phyloP scores from a whole-genome alignment of 1,140 invertebrate species.

The Nephila pilipes region DNA sequence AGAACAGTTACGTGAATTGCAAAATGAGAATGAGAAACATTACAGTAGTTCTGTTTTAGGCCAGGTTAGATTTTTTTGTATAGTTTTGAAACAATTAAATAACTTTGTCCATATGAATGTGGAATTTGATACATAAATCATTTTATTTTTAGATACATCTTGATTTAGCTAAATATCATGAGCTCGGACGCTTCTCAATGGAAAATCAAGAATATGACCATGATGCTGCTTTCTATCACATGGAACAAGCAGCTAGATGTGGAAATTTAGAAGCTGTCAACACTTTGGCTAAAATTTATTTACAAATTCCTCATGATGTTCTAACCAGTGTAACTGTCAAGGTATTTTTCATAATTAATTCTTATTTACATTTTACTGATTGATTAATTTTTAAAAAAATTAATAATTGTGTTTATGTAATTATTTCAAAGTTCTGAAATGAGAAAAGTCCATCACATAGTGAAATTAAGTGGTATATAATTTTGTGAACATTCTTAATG shows the following conservation, averaged over 20 bases:
- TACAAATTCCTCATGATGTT: conserved; percentile 83
- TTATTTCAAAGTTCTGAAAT: neutral
- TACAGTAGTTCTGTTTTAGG: conserved; percentile 82
- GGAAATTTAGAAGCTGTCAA: conserved; percentile 83
- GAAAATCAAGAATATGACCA: conserved; percentile 82
- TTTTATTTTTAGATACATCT: conserved; percentile 83
- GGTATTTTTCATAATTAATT: conserved; percentile 55
- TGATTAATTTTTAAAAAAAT: neutral
- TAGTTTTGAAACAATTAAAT: neutral
- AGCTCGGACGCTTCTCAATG: conserved; percentile 83
- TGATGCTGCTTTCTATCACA: conserved; percentile 84
- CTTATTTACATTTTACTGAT: neutral
- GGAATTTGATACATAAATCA: neutral
- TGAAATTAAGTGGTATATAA: neutral
- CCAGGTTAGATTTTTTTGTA: conserved; percentile 79
- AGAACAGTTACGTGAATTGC: conserved; percentile 81
- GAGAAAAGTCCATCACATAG: neutral
- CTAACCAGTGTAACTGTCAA: conserved; percentile 80
- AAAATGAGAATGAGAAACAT: conserved; percentile 78
- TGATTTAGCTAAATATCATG: conserved; percentile 84
- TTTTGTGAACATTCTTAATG: too few species aligned
- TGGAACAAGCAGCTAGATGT: conserved; percentile 83
- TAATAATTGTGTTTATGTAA: neutral
- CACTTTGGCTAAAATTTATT: conserved; percentile 83
- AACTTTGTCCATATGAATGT: neutral